A percentile compares a stretch with the other conserved stretches of the same genome.
Evolutionary conservation across 2,113 vertebrate species (phyloP).

Genomic region (Sinocyclocheilus grahami): DNA sequence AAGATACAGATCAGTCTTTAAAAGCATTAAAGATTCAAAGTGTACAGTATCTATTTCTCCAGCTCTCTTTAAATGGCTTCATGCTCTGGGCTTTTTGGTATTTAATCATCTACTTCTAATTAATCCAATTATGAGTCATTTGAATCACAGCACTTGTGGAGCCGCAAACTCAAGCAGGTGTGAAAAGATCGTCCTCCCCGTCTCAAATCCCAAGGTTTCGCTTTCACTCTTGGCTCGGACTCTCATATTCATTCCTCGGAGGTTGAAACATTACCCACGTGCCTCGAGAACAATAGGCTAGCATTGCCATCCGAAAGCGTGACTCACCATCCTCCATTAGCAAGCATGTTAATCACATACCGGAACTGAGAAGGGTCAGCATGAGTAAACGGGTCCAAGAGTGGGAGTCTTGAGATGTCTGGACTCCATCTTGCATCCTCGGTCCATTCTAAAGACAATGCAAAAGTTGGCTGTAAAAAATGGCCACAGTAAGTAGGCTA

Average conservation of each 20-base stretch:
- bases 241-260: not conserved
- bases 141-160: conserved; percentile 2
- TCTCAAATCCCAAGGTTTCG: conserved; percentile 35
- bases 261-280: conserved; percentile 37
- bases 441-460: not conserved
- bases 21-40: not conserved
- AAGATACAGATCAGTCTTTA: not conserved
- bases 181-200: conserved; percentile 7
- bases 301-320: not conserved
- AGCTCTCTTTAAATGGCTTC: not conserved
- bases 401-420: conserved; percentile 13
- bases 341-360: conserved; percentile 35
- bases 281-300: conserved; percentile 48
- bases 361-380: conserved; percentile 8
- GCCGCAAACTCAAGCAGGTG: not conserved
- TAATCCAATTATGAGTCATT: conserved; percentile 26
- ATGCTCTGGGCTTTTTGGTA: conserved; percentile 15
- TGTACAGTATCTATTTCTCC: not conserved
- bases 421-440: conserved; percentile 24
- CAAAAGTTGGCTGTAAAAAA: conserved; percentile 22
- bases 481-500: conserved; percentile 42
- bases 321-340: conserved; percentile 45
- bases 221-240: conserved; percentile 37
- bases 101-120: conserved; percentile 19
- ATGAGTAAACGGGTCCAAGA: conserved; percentile 24